Base-by-base conservation (phyloP, 2,797 vertebrate species). In the Chanos chanos region DNA sequence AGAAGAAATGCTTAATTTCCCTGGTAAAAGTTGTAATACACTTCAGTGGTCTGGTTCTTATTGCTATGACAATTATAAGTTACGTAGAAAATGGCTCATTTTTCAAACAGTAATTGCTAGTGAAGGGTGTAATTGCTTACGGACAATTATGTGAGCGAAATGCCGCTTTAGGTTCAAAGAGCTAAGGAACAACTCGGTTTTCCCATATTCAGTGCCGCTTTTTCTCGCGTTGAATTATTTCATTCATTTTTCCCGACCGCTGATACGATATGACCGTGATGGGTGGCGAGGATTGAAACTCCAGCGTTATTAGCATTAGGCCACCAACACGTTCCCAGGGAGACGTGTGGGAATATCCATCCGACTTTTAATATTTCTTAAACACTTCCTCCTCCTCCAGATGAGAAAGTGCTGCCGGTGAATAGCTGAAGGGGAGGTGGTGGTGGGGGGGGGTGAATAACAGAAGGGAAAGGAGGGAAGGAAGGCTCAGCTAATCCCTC, bases 401-500 rank as follows among this genome's bases (percentile, higher is more conserved):
- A 86, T 74, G 79, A 85, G 78, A 87, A 82, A 82, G 86, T 89
- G 86, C 86, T 88, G 85, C 81, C 80, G 86, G 86, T 89, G 87
- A 89, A 89, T 88, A 89, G 87, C 87, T 90, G 82, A 86, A 87
- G 87, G 88, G n/a, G n/a, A n/a, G n/a, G n/a, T 87, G 85, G 48
- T 53, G 21, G 8, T 13, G 4, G n/a, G n/a, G 87, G 85, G 48
- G 53, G 21, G 8, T 13, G 4, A 37, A 13, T 25, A 28, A 30
- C 45, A 33, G 52, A 36, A 48, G 45, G 10, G 13, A 48, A 49
- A 59, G 48, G 68, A 71, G 59, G 57, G 34, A 66, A 66, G 43
- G 82, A 88, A 87, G 86, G 83, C 87, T 86, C 83, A 83, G 84
- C 87, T 90, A 91, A 91, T 91, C 89, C 89, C 85, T 86, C 84